A percentile compares a stretch with the other conserved stretches of the same genome.
Evolutionary conservation across 30 jellyfish, hydroid and myxozoan genomes (phyloP).

Genomic region (Aurelia aurita complex sp. Pacific): DNA sequence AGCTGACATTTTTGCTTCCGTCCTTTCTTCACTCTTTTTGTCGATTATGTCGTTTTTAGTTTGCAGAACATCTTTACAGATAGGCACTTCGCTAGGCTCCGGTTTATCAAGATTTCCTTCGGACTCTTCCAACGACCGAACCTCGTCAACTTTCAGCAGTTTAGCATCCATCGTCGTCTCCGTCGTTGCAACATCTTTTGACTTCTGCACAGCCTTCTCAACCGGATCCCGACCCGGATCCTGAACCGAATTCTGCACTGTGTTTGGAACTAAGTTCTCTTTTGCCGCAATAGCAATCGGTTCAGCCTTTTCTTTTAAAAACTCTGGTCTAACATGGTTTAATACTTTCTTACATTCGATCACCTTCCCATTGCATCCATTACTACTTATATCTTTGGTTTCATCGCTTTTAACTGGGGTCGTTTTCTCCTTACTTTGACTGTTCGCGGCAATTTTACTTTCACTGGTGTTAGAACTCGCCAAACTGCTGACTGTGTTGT

Average conservation of each 20-base stretch:
- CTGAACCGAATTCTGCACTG: neutral
- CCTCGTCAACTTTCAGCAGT: neutral
- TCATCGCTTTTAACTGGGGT: neutral
- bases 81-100: neutral
- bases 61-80: neutral
- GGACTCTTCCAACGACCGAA: neutral
- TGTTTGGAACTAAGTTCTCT: neutral
- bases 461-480: neutral
- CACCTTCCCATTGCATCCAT: constrained; percentile 1
- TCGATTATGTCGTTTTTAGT: neutral
- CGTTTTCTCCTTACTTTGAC: neutral
- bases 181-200: neutral
- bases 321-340: neutral
- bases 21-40: neutral
- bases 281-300: neutral
- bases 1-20: constrained; percentile 18
- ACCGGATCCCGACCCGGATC: neutral
- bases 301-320: neutral
- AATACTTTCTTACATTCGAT: neutral
- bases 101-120: neutral
- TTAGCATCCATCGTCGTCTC: neutral
- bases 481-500: neutral
- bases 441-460: neutral
- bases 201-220: neutral
- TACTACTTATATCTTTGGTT: neutral